Base-by-base conservation (phyloP, 37 sponge, comb jelly and placozoan genomes). In the Eunapius fragilis region DNA sequence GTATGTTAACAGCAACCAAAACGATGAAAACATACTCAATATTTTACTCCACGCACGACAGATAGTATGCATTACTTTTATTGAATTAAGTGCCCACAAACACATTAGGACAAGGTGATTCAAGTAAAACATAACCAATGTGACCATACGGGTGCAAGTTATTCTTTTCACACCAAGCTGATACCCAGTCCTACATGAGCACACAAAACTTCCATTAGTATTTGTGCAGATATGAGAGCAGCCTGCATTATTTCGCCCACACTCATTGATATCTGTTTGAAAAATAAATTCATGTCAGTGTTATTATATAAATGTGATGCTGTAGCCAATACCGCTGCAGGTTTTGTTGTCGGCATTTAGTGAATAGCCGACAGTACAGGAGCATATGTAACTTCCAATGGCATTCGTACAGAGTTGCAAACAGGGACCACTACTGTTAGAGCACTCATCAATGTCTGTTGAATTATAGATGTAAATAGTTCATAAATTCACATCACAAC, bases 381-480 rank as follows among this genome's bases (percentile, higher is more conserved):
- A 72, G 37, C 83, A 83, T 13, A 24, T 23, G 26, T 71, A 83
- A 32, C 72, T 71, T 24, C 83, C 83, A 37, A 37, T 26, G n/a
- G 45, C 71, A 34, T 83, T 83, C 32, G n/a, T 72, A 32, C 83
- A 83, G n/a, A 23, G 10, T 9, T 78, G 79, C 3, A 27, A 49
- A 78, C 79, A 78, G 13, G 5, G 9, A 3, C 50, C 50, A 78
- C 5, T 78, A 10, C 37, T 28, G 25, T 3, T 9, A 2, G 5
- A 3, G 48, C 79, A 78, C 79, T 78, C 79, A 78, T 78, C 38
- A 5, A 78, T 37, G 48, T 78, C 79, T 78, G 45, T 78, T 35
- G 13, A 31, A 75, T 41, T 9, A 41, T 9, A 41, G 6, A 41
- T 41, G 6, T 7, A 75, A 41, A 41, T 6, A 75, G 7, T 30